Base-by-base conservation (phyloP, 2,797 vertebrate genomes). In the Galaxias olidus region DNA sequence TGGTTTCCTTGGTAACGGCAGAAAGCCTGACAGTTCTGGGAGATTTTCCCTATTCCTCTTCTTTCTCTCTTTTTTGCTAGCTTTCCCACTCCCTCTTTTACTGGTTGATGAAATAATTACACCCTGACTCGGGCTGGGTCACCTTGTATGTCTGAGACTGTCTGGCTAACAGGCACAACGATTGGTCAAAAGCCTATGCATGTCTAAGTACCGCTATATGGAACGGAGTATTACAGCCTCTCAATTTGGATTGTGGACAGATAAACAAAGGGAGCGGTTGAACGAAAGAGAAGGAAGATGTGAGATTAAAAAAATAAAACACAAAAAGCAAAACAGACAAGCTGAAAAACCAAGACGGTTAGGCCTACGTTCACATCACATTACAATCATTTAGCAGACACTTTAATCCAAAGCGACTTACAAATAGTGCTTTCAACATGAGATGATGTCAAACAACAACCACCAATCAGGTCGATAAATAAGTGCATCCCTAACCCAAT, bases 1-100 rank as follows among this genome's bases (percentile, higher is more conserved):
- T 67, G 63, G 77, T 77, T 80, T 75, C 77, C 75, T 48, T 77
- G 79, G 72, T 76, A 80, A 81, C 74, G 13, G 40, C 50, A 30
- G 63, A 68, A 59, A 71, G 65, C 61, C 30, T 30, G 30, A 6
- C 30, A 30, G 30, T 30, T 30, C 30, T 30, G 30, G 30, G 30
- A 30, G 30, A 30, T 30, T 30, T 6, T 2, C 30, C 30, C 6
- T 30, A 30, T 30, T 30, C 30, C 30, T 59, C 15, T 2, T 60
- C 48, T 66, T n/a, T 71, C 76, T 72, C 66, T 72, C 40, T 53
- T 57, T 41, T 30, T 30, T 6, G 30, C 30, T 30, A 6, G 30
- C 30, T 30, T 30, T 30, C 30, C 6, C 30, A 6, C 30, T 14
- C 42, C 20, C 17, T 65, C 15, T 62, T 60, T 66, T 30, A 2